phyloP scores from a whole-genome alignment of 2,113 vertebrate species.

The Sander vitreus region DNA sequence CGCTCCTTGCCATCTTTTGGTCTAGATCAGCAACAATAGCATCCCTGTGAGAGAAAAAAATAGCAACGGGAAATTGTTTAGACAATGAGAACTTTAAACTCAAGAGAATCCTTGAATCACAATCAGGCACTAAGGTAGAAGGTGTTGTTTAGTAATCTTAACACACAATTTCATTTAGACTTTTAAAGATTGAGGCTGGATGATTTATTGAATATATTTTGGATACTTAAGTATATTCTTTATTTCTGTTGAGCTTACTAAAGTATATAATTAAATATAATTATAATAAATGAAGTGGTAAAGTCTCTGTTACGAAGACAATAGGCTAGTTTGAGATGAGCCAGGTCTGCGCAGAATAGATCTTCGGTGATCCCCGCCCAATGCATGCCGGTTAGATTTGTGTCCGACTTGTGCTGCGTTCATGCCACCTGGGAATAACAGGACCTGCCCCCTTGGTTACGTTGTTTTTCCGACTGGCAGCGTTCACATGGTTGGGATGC shows the following conservation, averaged over 20 bases:
- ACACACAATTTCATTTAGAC: neutral
- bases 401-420: too few species aligned
- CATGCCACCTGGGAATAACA: too few species aligned
- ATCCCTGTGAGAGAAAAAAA: conserved; percentile 80
- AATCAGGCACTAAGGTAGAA: neutral
- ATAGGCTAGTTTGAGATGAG: too few species aligned
- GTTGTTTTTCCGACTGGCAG: too few species aligned
- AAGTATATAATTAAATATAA: too few species aligned
- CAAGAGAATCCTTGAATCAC: neutral
- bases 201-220: neutral
- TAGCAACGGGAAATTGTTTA: neutral
- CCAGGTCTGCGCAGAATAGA: too few species aligned
- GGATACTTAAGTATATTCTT: neutral
- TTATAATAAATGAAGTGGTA: too few species aligned
- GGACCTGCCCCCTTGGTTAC: too few species aligned
- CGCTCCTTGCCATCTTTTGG: conserved; percentile 92
- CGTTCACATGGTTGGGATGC: too few species aligned
- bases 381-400: too few species aligned
- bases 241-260: neutral
- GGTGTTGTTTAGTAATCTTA: neutral
- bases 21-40: conserved; percentile 89
- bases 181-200: neutral
- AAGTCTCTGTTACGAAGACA: neutral
- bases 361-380: too few species aligned
- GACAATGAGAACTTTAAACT: neutral